A percentile compares a stretch with the other conserved stretches of the same genome.
These are phyloP conservation scores for Amblyornis subalaris DNA, from an alignment of 2,113 vertebrate species.

Conservation along the genomic window DNA sequence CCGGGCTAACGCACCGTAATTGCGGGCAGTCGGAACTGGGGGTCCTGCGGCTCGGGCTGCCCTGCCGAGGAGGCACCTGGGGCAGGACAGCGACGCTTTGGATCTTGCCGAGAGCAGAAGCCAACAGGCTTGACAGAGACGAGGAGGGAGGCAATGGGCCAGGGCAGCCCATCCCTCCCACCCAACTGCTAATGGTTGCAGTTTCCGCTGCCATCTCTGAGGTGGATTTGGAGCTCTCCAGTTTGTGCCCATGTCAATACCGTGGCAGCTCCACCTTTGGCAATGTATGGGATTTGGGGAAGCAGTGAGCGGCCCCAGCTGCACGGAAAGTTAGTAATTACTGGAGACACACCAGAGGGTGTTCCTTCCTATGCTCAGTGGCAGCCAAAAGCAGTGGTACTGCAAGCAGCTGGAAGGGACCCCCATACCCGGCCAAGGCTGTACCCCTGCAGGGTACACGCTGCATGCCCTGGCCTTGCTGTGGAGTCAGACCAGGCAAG, in stretches of 20 bases:
- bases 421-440: neutral
- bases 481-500: neutral
- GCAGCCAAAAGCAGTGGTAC: neutral
- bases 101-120: neutral
- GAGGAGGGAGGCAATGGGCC: too few species aligned
- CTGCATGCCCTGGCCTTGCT: neutral
- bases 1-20: accelerated
- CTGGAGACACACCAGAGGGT: accelerated
- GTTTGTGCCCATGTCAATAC: neutral
- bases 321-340: neutral
- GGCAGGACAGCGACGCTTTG: neutral
- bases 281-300: neutral
- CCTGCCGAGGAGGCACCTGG: neutral
- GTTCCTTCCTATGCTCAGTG: neutral
- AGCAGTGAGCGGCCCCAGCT: neutral
- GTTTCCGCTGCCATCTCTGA: neutral
- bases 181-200: neutral
- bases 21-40: accelerated
- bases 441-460: accelerated
- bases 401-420: neutral
- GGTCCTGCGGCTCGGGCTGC: neutral
- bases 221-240: neutral
- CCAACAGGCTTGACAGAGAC: neutral
- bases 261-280: neutral
- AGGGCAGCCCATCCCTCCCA: neutral